These are phyloP conservation scores for Sardinella longiceps DNA, from an alignment of 2,797 vertebrate genomes.

Conservation along the genomic window DNA sequence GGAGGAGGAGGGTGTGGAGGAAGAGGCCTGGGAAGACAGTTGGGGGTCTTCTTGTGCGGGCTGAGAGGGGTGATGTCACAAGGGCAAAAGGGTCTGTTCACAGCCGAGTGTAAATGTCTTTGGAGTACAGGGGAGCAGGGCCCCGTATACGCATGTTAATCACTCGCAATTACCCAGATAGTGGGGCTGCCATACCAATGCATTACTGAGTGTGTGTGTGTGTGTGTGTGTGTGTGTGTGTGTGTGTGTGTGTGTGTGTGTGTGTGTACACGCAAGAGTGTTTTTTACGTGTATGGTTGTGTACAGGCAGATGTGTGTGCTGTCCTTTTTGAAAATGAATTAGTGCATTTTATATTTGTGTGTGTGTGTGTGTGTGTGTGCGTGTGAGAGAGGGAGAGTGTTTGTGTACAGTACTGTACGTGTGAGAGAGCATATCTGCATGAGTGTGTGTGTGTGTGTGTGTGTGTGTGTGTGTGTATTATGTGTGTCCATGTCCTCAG, in stretches of 20 bases:
- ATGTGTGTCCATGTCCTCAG: neutral
- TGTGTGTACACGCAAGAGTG: neutral
- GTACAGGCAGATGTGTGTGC: neutral
- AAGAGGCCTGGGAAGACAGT: neutral
- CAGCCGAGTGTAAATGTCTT: neutral
- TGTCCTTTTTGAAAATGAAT: neutral
- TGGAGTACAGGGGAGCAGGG: neutral
- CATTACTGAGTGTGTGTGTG: conserved; percentile 11
- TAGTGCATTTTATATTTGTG: neutral
- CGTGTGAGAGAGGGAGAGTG: too few relatives aligned
- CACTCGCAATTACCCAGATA: neutral
- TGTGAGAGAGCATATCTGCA: too few relatives aligned
- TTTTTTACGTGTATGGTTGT: neutral
- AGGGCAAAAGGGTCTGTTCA: neutral
- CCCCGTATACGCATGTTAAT: neutral
- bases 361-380: neutral
- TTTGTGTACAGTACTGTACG: neutral
- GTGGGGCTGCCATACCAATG: neutral
- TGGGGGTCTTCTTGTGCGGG: too few relatives aligned
- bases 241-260: neutral
- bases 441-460: conserved; percentile 22
- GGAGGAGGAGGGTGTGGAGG: too few relatives aligned
- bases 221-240: neutral
- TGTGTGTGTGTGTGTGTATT: too few relatives aligned
- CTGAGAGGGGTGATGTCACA: neutral